A percentile compares a stretch with the other conserved stretches of the same genome.
phyloP scores from a whole-genome alignment of 2,888 invertebrate species.

The Apamea sordens region DNA sequence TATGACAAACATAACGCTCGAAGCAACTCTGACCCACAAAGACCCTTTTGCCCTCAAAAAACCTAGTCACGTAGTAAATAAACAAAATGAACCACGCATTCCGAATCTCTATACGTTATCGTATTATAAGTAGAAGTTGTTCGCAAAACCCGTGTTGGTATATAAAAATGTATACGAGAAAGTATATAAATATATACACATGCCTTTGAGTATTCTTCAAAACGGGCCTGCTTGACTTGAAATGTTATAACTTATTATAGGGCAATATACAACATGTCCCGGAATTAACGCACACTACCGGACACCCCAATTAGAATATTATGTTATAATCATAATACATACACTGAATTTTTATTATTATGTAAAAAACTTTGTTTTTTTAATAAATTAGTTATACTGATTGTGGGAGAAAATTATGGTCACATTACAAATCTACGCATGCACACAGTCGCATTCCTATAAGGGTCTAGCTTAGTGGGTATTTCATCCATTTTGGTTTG shows the following conservation, averaged over 20 bases:
- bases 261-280: too few relatives aligned
- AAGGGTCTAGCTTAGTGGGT: too few relatives aligned
- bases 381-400: too few relatives aligned
- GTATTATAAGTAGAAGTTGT: conserved; percentile 46
- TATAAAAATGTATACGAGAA: conserved; percentile 16
- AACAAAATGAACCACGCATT: conserved; percentile 55
- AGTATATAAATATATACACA: background rate
- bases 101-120: conserved; percentile 46
- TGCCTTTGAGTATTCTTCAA: background rate
- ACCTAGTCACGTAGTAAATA: conserved; percentile 56
- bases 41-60: conserved; percentile 31
- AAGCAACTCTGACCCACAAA: background rate
- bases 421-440: too few relatives aligned
- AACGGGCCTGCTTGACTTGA: background rate
- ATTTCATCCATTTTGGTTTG: too few relatives aligned
- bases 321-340: too few relatives aligned
- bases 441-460: too few relatives aligned
- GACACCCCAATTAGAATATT: too few relatives aligned
- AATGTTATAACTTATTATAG: conserved; percentile 8
- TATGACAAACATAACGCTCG: conserved; percentile 18
- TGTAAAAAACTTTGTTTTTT: too few relatives aligned
- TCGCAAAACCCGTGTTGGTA: conserved; percentile 6
- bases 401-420: too few relatives aligned
- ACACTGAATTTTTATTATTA: too few relatives aligned
- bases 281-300: too few relatives aligned